These are phyloP conservation scores for Dryococelus australis DNA, from an alignment of 2,888 invertebrate genomes.

Conservation along the genomic window DNA sequence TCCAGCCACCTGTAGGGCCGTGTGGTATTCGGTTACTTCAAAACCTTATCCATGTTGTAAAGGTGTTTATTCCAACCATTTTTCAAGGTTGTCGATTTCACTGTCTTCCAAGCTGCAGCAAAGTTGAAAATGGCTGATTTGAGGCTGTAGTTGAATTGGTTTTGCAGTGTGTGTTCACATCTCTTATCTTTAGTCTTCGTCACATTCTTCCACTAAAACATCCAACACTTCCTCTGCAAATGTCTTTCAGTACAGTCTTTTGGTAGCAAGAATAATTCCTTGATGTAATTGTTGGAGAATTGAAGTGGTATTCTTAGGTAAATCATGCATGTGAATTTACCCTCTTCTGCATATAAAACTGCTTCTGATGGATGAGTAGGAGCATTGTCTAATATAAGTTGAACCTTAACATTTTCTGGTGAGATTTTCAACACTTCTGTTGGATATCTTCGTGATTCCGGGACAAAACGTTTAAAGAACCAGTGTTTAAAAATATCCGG, in stretches of 20 bases:
- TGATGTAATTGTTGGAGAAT: neutral
- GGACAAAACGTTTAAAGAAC: neutral
- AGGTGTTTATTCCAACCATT: neutral
- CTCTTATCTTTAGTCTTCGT: no score
- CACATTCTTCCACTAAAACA: neutral
- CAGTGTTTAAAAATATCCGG: neutral
- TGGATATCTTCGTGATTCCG: neutral
- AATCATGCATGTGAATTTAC: no score
- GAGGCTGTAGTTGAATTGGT: neutral
- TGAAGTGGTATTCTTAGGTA: no score
- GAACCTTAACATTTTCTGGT: neutral
- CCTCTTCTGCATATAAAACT: no score
- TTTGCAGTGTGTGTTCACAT: neutral
- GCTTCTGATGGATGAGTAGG: no score
- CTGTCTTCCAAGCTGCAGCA: conserved; percentile 20
- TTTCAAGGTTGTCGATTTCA: neutral
- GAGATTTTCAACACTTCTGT: neutral
- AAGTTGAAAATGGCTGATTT: conserved; percentile 19
- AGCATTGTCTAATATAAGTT: conserved; percentile 21
- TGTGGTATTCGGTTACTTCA: neutral
- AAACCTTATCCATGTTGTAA: neutral
- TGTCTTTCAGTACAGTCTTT: conserved; percentile 19
- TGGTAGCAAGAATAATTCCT: neutral
- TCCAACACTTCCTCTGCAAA: conserved; percentile 19
- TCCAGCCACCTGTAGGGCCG: neutral